Conservation (phyloP, 2,797 vertebrate genomes). For the Varecia variegata region DNA sequence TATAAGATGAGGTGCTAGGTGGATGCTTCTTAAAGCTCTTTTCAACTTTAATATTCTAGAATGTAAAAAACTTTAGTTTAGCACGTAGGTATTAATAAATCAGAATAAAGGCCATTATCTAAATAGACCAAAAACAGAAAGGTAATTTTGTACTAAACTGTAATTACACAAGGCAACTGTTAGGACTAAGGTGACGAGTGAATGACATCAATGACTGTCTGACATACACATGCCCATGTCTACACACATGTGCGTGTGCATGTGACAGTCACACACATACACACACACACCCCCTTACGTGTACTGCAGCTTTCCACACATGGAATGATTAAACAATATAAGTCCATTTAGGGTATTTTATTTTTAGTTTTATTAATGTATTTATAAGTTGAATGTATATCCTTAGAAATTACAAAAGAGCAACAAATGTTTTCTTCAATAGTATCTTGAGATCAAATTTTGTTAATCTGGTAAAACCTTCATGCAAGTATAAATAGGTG, state of each 20-base stretch:
- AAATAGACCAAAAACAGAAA: neutral
- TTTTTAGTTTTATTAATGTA: neutral
- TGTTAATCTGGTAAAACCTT: neutral
- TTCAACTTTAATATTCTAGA: neutral
- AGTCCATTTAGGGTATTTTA: neutral
- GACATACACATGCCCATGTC: neutral
- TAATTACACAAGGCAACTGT: fast-evolving
- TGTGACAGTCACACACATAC: neutral
- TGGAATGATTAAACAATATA: neutral
- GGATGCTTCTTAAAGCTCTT: neutral
- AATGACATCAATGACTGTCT: fast-evolving
- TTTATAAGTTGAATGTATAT: neutral
- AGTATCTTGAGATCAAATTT: too few relatives aligned
- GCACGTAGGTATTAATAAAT: neutral
- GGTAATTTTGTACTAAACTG: neutral
- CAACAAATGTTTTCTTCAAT: neutral
- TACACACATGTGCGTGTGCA: fast-evolving
- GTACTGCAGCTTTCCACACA: fast-evolving
- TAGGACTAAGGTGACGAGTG: neutral
- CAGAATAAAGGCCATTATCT: neutral
- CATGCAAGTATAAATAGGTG: neutral
- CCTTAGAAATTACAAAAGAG: neutral
- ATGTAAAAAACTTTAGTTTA: neutral
- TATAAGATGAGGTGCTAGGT: neutral
- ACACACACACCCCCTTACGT: fast-evolving